Base-by-base conservation (phyloP, 1,140 invertebrate genomes). In the Bombus polaris region DNA sequence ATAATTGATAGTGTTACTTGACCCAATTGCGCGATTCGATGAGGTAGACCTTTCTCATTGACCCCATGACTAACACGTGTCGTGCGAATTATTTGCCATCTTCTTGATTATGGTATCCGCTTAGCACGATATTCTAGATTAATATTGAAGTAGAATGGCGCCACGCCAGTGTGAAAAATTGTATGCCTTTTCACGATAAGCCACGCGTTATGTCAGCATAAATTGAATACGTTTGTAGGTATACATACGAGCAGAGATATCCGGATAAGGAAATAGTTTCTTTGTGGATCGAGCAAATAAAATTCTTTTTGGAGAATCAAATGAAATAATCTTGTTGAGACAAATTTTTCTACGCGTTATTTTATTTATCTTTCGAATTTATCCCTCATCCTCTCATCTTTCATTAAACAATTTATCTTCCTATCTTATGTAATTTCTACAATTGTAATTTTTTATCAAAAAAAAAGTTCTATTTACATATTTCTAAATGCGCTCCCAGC, bases 41-140 rank as follows among this genome's bases (percentile, higher is more conserved):
- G 72, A 57, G 59, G 66, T 47, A 72, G 73, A n/a, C 37, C 59
- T 59, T 22, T 44, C 12, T 44, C n/a, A 47, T 89, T 82, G 81
- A 88, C 70, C 82, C 25, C 59, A 47, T 89, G 87, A 88, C 66
- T 89, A 87, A 88, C 37, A 28, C 65, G n/a, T 75, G 18, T 68
- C 8, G 22, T 25, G 53, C 62, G 57, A 70, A 85, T 71, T 65
- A 47, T 66, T 73, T 28, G 32, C 8, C 6, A 53, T 15, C n/a
- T 28, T 22, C 39, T 59, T 25, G 47, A 68, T 78, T 70, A 44
- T 22, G 59, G 59, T 44, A 47, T 35, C 28, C 18, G 57, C 32
- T 32, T 85, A 44, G 22, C 44, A 57, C 72, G 44, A 62, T n/a
- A 47, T 39, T 35, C 76, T 78, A 85, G 28, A 89, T 85, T 76